Conservation (phyloP, 2,888 invertebrate species). For the Drosophila stalkeri region DNA sequence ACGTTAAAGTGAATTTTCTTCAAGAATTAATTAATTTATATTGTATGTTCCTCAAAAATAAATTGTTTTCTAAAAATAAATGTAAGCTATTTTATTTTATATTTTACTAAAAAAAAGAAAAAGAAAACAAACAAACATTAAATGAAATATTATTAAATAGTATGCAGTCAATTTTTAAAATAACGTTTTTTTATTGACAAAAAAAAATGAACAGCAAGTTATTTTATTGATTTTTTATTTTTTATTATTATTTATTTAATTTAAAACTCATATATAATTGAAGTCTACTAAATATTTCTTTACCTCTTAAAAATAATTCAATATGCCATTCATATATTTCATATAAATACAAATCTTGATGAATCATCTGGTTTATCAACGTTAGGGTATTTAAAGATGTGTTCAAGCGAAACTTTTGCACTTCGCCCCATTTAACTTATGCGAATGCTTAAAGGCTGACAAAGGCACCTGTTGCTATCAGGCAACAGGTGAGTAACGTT, state of each 20-base stretch:
- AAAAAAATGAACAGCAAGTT: too few relatives aligned
- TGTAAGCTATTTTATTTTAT: too few relatives aligned
- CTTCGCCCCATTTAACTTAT: conserved; percentile 55
- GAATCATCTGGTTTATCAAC: neutral
- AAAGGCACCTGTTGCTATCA: conserved; percentile 73
- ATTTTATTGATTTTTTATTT: too few relatives aligned
- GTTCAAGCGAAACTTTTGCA: neutral
- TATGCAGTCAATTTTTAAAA: too few relatives aligned
- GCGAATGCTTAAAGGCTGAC: conserved; percentile 60
- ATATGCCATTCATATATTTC: neutral
- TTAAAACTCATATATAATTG: neutral
- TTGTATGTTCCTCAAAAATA: too few relatives aligned
- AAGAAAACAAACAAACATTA: too few relatives aligned
- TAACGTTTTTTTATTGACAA: neutral
- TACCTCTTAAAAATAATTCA: neutral
- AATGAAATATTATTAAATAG: too few relatives aligned
- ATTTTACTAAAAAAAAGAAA: too few relatives aligned
- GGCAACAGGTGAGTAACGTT: conserved; percentile 66
- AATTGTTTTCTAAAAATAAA: too few relatives aligned
- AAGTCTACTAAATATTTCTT: neutral
- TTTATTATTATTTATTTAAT: too few relatives aligned
- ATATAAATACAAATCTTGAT: neutral
- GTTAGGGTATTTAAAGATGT: conserved; percentile 25
- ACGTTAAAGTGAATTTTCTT: too few relatives aligned
- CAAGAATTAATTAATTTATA: too few relatives aligned